Conservation (phyloP, 2,888 invertebrate species). For the Cheilosia vulpina region DNA sequence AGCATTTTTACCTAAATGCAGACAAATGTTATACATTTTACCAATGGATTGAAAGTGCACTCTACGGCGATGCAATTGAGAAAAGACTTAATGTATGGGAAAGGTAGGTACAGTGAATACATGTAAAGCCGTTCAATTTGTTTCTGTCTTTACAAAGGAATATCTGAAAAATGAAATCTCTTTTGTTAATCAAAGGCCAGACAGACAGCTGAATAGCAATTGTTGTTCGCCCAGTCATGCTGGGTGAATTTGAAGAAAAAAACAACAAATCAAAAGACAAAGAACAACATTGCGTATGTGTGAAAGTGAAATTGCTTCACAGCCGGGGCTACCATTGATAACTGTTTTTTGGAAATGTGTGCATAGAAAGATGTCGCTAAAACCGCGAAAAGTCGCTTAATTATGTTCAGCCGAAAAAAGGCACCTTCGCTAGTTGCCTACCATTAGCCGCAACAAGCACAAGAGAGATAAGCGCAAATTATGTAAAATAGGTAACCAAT, state of each 20-base stretch:
- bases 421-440: background rate
- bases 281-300: constrained; percentile 13
- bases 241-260: constrained; percentile 37
- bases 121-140: background rate
- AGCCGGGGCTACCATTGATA: constrained; percentile 34
- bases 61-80: background rate
- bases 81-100: background rate
- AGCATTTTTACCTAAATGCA: too few relatives aligned
- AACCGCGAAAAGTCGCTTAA: constrained; percentile 22
- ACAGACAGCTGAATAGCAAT: constrained; percentile 55
- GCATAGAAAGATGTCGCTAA: background rate
- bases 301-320: constrained; percentile 66
- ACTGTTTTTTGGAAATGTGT: constrained; percentile 20
- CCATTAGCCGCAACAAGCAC: constrained; percentile 56
- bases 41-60: background rate
- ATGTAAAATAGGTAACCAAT: constrained; percentile 82
- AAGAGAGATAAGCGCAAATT: constrained; percentile 78
- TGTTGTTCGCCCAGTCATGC: constrained; percentile 53
- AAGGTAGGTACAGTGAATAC: background rate
- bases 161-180: background rate
- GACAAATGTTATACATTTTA: too few relatives aligned
- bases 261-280: background rate
- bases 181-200: constrained; percentile 30
- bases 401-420: constrained; percentile 27
- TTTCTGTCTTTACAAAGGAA: constrained; percentile 6